Base-by-base conservation (phyloP, 2,113 vertebrate genomes). In the Kryptolebias marmoratus region DNA sequence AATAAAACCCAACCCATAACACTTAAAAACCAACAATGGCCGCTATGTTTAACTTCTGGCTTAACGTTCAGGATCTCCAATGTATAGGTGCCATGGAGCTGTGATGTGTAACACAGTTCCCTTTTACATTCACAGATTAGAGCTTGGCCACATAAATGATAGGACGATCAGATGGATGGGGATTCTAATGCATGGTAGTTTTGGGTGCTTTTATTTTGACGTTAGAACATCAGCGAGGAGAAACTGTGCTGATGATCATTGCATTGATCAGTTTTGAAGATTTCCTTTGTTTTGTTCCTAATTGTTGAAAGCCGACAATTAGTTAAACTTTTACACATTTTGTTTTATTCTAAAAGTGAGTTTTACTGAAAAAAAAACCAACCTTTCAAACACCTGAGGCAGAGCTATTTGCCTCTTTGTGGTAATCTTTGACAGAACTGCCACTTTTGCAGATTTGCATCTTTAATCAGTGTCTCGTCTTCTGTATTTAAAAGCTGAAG, bases 1-100 rank as follows among this genome's bases (percentile, higher is more conserved):
- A 90, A 90, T 92, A 93, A 93, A 93, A 92, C 81, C 88, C 85
- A 90, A 87, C 88, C 89, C 89, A 89, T 90, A 90, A 89, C 88
- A 89, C 82, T 89, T 92, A 88, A 91, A 92, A 91, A 89, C 79
- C 89, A 88, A 89, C 90, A 92, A 89, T 92, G 83, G 86, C 70
- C 88, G 90, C 88, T 87, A 90, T 90, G 86, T 91, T 88, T 82
- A 87, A 90, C 84, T 79, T 88, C 84, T 90, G 90, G 80, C 83
- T 85, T 84, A 93, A 85, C 82, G 77, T 56, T 79, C 82, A 87
- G 85, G 67, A 73, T 86, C 77, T 81, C 77, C 81, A 75, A 64
- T 68, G 78, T 77, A 75, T 78, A 80, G 71, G 76, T 79, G 79
- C 82, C 84, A 71, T 79, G 88, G 84, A 80, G 84, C 81, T 90